A percentile compares a stretch with the other conserved stretches of the same genome.
Conservation (phyloP, 2,797 vertebrate species). For the Crenichthys baileyi region DNA sequence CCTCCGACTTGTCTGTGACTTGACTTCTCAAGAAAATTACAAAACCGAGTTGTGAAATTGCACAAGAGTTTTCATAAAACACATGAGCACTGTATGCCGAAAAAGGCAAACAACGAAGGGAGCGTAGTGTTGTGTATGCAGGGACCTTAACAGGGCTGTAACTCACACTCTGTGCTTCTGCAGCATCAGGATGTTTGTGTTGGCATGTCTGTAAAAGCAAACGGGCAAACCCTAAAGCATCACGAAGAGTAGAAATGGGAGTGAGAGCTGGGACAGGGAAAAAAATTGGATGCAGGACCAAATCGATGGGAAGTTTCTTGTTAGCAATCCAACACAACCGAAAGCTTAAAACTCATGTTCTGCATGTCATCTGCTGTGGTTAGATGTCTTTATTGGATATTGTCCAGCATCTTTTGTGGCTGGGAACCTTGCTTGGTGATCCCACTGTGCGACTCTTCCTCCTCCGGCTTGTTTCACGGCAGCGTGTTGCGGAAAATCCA, state of each 20-base stretch:
- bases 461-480: conserved; percentile 7
- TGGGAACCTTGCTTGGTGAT: conserved; percentile 16
- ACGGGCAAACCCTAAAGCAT: conserved; percentile 24
- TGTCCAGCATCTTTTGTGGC: not conserved
- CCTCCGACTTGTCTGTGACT: conserved; percentile 14
- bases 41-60: conserved; percentile 50
- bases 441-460: conserved; percentile 18
- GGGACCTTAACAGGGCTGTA: not conserved
- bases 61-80: conserved; percentile 22
- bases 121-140: not conserved
- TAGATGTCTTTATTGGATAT: not conserved
- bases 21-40: conserved; percentile 43
- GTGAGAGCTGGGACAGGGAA: not conserved
- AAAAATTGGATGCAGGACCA: not conserved
- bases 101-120: conserved; percentile 17
- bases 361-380: not conserved
- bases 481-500: conserved; percentile 51
- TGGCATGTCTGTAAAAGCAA: not conserved
- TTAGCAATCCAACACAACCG: not conserved
- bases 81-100: not conserved
- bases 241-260: conserved; percentile 17
- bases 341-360: not conserved
- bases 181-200: not conserved
- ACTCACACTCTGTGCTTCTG: not conserved
- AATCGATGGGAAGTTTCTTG: not conserved